A percentile compares a stretch with the other conserved stretches of the same genome.
phyloP scores from a whole-genome alignment of 2,113 vertebrate species.

The Etheostoma cragini region DNA sequence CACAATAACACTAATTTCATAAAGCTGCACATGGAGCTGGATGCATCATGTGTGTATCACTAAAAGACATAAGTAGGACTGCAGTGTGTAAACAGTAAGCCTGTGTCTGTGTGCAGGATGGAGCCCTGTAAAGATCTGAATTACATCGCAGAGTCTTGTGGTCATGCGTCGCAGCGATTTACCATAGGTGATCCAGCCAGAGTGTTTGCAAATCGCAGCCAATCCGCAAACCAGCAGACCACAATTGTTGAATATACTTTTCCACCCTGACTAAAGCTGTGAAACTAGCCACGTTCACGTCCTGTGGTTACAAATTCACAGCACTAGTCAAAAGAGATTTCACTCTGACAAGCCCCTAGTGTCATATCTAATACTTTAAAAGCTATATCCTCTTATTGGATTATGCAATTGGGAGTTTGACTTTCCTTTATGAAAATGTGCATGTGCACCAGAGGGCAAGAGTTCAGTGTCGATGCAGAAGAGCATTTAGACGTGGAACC shows the following conservation, averaged over 20 bases:
- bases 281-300: constrained; percentile 67
- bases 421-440: constrained; percentile 29
- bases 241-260: constrained; percentile 63
- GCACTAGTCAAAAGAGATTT: constrained; percentile 40
- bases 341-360: constrained; percentile 29
- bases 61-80: constrained; percentile 13
- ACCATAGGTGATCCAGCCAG: constrained; percentile 59
- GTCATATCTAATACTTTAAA: constrained; percentile 45
- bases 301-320: constrained; percentile 54
- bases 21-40: constrained; percentile 48
- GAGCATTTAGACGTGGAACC: constrained; percentile 14
- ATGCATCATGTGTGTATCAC: constrained; percentile 25
- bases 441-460: constrained; percentile 16
- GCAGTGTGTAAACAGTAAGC: constrained; percentile 21
- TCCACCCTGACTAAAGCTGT: constrained; percentile 55
- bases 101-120: constrained; percentile 23
- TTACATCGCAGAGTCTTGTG: constrained; percentile 47
- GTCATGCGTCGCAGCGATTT: constrained; percentile 46
- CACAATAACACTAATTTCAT: constrained; percentile 77
- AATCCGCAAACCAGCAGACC: constrained; percentile 63
- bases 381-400: constrained; percentile 37
- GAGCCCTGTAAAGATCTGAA: constrained; percentile 53
- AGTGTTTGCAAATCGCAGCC: constrained; percentile 62
- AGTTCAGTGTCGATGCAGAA: constrained; percentile 9
- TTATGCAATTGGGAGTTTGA: constrained; percentile 29